Evolutionary conservation across 1,140 invertebrate species (phyloP).

Genomic region (Pseudomyrmex pallidus): DNA sequence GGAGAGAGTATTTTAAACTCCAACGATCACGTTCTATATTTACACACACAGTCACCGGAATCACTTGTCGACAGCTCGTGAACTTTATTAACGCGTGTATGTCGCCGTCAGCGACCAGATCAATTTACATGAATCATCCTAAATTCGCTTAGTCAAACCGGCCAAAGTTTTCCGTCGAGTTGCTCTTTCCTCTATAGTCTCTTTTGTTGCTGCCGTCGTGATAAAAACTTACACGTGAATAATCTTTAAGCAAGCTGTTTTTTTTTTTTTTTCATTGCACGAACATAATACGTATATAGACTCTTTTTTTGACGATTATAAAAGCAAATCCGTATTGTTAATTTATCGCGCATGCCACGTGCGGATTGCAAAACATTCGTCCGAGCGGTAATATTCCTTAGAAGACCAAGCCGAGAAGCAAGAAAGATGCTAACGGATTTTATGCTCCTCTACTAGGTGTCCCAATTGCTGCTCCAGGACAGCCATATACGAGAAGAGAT

Average conservation of each 20-base stretch:
- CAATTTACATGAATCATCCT: slow-evolving; percentile 48
- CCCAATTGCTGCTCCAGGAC: slow-evolving; percentile 64
- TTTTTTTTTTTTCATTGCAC: neutral
- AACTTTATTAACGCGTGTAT: slow-evolving; percentile 28
- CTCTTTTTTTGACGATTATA: neutral
- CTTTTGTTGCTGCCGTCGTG: neutral
- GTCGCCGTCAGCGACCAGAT: slow-evolving; percentile 34
- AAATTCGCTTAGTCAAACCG: slow-evolving; percentile 33
- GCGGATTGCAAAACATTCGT: slow-evolving; percentile 69
- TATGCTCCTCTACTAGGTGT: slow-evolving; percentile 10
- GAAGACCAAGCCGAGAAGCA: slow-evolving; percentile 67
- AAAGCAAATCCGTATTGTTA: neutral
- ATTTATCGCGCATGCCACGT: slow-evolving; percentile 34
- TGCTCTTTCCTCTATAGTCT: neutral
- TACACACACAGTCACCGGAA: slow-evolving; percentile 34
- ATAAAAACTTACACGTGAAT: neutral
- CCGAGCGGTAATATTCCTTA: slow-evolving; percentile 68
- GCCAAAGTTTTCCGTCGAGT: slow-evolving; percentile 26
- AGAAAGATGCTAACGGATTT: slow-evolving; percentile 77
- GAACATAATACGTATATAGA: too few relatives aligned
- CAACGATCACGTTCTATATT: slow-evolving; percentile 39
- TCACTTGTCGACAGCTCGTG: slow-evolving; percentile 27
- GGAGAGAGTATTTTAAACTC: neutral
- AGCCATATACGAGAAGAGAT: slow-evolving; percentile 77
- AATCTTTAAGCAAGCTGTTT: neutral